Percentiles rank a stretch among this genome's conserved stretches.
Evolutionary conservation across 2,888 invertebrate genomes (phyloP).

Genomic region (Andrena bicolor): DNA sequence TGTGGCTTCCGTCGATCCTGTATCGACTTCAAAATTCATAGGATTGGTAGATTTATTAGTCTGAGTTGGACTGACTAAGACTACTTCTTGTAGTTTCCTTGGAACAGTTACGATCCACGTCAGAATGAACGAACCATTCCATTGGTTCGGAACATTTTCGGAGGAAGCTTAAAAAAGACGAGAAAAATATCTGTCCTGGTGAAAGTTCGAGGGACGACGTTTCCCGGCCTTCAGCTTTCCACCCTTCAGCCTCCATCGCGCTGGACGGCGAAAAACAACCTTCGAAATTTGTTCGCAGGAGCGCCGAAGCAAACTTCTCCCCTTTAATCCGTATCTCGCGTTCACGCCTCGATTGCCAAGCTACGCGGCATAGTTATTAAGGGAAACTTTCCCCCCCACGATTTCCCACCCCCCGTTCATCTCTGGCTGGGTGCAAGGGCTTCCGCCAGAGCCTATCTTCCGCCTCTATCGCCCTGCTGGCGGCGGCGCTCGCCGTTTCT

Average conservation of each 20-base stretch:
- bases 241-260: constrained; percentile 39
- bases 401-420: constrained; percentile 45
- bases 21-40: no score
- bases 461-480: constrained; percentile 57
- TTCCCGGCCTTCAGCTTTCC: constrained; percentile 24
- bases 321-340: constrained; percentile 82
- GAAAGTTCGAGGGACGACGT: constrained; percentile 18
- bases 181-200: constrained; percentile 32
- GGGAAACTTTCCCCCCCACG: constrained; percentile 79
- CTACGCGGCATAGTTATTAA: constrained; percentile 81
- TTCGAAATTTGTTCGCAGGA: constrained; percentile 63
- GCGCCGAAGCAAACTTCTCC: constrained; percentile 69
- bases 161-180: neutral
- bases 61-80: no score
- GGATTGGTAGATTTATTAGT: no score
- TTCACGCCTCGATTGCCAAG: constrained; percentile 81
- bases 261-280: constrained; percentile 64
- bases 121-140: no score
- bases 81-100: no score
- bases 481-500: constrained; percentile 60
- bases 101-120: no score
- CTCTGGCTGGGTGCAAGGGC: constrained; percentile 46
- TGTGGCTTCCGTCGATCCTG: no score
- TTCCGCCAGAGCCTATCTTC: constrained; percentile 38
- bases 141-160: neutral